phyloP scores from a whole-genome alignment of 2,797 vertebrate genomes.

The Enteromius fasciolatus region DNA sequence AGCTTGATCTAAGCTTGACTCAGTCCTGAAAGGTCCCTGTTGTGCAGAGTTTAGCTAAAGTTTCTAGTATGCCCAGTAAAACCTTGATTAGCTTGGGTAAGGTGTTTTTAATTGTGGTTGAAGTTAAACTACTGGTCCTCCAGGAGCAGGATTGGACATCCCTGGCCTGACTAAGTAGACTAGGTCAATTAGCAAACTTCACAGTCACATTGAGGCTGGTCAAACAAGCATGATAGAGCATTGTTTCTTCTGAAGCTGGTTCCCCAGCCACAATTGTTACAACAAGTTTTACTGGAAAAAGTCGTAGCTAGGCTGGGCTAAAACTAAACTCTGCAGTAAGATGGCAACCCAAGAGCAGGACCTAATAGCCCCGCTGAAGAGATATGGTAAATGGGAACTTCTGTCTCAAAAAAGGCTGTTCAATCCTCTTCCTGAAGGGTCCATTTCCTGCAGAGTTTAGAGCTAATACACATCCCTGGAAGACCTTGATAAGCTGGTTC shows the following conservation, averaged over 20 bases:
- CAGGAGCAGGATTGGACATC: not conserved
- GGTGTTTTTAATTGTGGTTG: not conserved
- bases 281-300: not conserved
- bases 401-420: too few species aligned
- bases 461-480: not conserved
- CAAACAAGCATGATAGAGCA: not conserved
- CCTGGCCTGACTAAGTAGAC: not conserved
- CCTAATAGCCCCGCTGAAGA: too few species aligned
- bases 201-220: not conserved
- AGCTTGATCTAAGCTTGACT: not conserved
- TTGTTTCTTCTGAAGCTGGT: not conserved
- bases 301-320: not conserved
- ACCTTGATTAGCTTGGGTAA: not conserved
- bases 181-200: not conserved
- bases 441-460: too few species aligned
- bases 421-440: too few species aligned
- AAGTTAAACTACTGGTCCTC: not conserved
- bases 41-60: not conserved
- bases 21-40: not conserved
- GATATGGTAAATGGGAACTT: too few species aligned
- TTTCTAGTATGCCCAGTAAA: not conserved
- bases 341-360: too few species aligned
- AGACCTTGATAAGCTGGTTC: not conserved
- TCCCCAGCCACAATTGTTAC: not conserved
- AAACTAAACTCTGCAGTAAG: too few species aligned